A percentile compares a stretch with the other conserved stretches of the same genome.
Evolutionary conservation across 1,140 invertebrate species (phyloP).

Genomic region (Limonius californicus): DNA sequence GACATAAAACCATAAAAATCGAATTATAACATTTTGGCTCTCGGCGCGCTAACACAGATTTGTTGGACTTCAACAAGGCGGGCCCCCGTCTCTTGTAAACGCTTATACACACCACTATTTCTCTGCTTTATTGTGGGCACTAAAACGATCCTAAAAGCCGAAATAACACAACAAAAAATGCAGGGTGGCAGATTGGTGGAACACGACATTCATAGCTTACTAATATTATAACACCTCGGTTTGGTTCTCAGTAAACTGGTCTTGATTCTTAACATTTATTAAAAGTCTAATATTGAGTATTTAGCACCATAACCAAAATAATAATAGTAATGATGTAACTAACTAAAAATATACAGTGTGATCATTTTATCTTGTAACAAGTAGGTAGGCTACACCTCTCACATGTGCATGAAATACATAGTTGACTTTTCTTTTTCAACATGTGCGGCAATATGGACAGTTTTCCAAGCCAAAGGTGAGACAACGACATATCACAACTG

Average conservation of each 20-base stretch:
- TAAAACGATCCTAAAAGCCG: conserved; percentile 21
- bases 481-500: too few species aligned
- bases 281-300: too few species aligned
- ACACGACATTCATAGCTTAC: not conserved
- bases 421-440: too few species aligned
- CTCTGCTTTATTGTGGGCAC: conserved; percentile 22
- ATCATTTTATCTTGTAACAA: too few species aligned
- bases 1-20: conserved; percentile 19
- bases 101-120: conserved; percentile 3
- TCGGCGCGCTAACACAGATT: conserved; percentile 15
- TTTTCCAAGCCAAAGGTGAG: too few species aligned
- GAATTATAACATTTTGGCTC: conserved; percentile 19
- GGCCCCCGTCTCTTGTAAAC: conserved; percentile 16
- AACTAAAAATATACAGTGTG: too few species aligned
- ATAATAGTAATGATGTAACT: too few species aligned
- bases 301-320: too few species aligned
- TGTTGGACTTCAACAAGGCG: conserved; percentile 21
- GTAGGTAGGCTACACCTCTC: too few species aligned
- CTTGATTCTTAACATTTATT: too few species aligned
- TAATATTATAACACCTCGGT: not conserved
- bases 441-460: too few species aligned
- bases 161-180: conserved; percentile 6
- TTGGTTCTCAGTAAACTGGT: not conserved
- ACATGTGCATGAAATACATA: too few species aligned
- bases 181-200: not conserved